Evolutionary conservation across 2,888 invertebrate genomes (phyloP), one percentile per base, ranked within the genome.

Genomic region (Thysanoteuthis rhombus): DNA sequence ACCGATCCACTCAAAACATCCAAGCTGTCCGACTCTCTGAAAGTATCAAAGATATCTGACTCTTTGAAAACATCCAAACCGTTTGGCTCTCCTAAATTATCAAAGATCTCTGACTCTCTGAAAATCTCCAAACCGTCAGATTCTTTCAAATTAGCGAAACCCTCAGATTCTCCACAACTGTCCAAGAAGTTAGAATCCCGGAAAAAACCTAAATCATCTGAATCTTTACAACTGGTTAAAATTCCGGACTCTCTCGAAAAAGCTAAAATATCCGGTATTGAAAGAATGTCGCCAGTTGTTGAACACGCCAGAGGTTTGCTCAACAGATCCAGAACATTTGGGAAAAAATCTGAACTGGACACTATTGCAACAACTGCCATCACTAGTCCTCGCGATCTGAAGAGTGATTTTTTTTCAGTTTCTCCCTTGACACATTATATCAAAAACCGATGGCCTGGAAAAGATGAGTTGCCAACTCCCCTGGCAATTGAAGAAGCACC

Each of bases 371-470:
- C 75, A n/a, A 75, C n/a, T n/a, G 75, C 75, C 75, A 36, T 75
- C 0, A 75, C 75, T 12, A 36, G n/a, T 36, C 75, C 75, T 1
- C 75, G 75, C 3, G 75, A 75, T n/a, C n/a, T 36, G n/a, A 75
- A 75, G 36, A 75, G n/a, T n/a, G 75, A 75, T n/a, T 75, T 75
- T 19, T 75, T 75, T 75, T n/a, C 75, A n/a, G 36, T 75, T 36
- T 75, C 75, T n/a, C 92, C 92, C 4, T 92, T 92, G 92, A 32
- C 92, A 42, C n/a, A 40, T 92, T 92, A 92, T 28, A 42, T 92
- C 22, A 42, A 92, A 42, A 4, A n/a, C 32, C 10, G 45, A 36
- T 92, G 92, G 92, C 75, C 75, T n/a, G 75, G 36, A 75, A 75
- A 75, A n/a, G 75, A 52, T 1, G 75, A 75, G 10, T 32, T n/a